Conservation (phyloP, 2,113 vertebrate species). For the Xiphorhynchus elegans region DNA sequence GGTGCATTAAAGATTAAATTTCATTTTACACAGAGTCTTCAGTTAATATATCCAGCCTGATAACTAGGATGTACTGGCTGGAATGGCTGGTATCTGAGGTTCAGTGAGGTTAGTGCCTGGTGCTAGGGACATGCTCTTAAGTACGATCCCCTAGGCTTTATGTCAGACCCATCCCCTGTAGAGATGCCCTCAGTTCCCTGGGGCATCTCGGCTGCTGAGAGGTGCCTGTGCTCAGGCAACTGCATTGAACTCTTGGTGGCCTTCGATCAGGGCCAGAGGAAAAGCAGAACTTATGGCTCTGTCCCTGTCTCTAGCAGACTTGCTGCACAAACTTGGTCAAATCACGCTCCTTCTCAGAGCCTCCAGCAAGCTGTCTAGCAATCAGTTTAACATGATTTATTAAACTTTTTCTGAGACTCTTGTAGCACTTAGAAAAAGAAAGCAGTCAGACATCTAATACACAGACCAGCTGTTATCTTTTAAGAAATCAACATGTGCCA, state of each 20-base stretch:
- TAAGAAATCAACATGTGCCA: background rate
- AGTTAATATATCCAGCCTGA: background rate
- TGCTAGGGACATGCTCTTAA: background rate
- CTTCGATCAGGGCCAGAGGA: background rate
- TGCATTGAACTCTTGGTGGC: background rate
- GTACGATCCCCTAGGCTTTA: background rate
- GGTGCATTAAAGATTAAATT: background rate
- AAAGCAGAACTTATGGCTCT: background rate
- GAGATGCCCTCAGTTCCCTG: background rate
- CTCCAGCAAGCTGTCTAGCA: background rate
- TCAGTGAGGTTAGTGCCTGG: background rate
- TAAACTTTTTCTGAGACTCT: background rate
- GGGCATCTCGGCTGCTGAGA: background rate
- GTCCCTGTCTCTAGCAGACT: background rate
- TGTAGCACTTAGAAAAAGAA: background rate
- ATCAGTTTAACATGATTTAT: background rate
- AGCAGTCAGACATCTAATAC: background rate
- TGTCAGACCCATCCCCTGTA: rapidly evolving
- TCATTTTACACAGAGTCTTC: background rate
- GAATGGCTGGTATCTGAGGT: background rate
- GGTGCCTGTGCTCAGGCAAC: background rate
- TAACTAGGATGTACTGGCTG: background rate
- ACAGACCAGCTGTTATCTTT: background rate
- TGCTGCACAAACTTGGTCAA: background rate
- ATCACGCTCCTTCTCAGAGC: background rate